Evolutionary conservation across 2,888 invertebrate species (phyloP).

Genomic region (Shargacucullia verbasci): DNA sequence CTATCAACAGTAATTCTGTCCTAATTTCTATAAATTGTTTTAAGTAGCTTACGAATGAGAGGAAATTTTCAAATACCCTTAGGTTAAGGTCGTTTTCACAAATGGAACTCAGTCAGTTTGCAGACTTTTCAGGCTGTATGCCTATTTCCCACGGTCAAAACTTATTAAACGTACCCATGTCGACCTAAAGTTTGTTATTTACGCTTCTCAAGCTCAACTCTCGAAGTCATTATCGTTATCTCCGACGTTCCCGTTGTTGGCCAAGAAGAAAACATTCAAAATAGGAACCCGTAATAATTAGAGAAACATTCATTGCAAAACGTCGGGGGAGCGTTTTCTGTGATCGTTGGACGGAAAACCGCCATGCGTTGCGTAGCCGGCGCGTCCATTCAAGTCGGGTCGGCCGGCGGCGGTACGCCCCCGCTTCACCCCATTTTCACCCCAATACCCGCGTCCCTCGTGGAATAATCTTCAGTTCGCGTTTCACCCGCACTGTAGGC

Average conservation of each 20-base stretch:
- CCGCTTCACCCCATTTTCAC: conserved; percentile 71
- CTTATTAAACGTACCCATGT: conserved; percentile 44
- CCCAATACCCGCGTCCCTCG: conserved; percentile 69
- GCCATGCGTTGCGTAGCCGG: conserved; percentile 61
- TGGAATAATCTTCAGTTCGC: conserved; percentile 73
- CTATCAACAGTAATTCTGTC: conserved; percentile 2
- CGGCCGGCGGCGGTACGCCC: conserved; percentile 52
- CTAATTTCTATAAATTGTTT: conserved; percentile 19
- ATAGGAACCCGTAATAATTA: conserved; percentile 62
- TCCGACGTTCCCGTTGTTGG: conserved; percentile 35
- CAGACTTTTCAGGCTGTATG: conserved; percentile 11
- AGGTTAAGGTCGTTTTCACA: conserved; percentile 17
- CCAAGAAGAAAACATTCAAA: conserved; percentile 55
- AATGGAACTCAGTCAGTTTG: conserved; percentile 6
- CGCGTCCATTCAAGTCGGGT: conserved; percentile 68
- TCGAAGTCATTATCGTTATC: conserved; percentile 48
- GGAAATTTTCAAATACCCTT: conserved; percentile 26
- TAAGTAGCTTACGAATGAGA: conserved; percentile 9
- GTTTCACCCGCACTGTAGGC: conserved; percentile 61
- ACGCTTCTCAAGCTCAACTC: conserved; percentile 31
- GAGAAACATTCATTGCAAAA: conserved; percentile 60
- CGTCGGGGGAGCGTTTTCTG: conserved; percentile 56
- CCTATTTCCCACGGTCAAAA: conserved; percentile 26
- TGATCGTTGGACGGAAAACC: conserved; percentile 55
- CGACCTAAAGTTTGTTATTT: conserved; percentile 39